A percentile compares a stretch with the other conserved stretches of the same genome.
Conservation (phyloP, 2,797 vertebrate species). For the Kryptopterus vitreolus region DNA sequence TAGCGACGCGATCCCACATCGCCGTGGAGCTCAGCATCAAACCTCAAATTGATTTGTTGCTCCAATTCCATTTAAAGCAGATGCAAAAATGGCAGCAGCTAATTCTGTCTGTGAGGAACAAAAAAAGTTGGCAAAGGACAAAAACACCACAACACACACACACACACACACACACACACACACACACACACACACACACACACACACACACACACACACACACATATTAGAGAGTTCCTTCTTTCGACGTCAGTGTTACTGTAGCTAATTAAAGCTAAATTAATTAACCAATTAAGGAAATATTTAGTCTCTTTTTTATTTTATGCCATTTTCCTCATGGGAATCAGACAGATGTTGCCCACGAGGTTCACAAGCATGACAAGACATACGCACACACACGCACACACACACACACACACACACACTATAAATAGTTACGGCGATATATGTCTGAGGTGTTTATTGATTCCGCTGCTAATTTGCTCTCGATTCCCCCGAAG, state of each 20-base stretch:
- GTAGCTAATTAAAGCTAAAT: background rate
- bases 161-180: background rate
- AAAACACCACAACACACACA: background rate
- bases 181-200: conserved; percentile 7
- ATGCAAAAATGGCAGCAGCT: background rate
- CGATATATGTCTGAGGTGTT: background rate
- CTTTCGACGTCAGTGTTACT: background rate
- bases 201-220: conserved; percentile 1
- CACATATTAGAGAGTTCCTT: background rate
- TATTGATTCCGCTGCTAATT: background rate
- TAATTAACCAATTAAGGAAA: background rate
- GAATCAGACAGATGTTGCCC: background rate
- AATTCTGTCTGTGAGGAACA: background rate
- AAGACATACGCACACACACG: background rate
- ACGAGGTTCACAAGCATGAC: background rate
- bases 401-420: background rate
- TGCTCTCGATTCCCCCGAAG: background rate
- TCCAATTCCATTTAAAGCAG: background rate
- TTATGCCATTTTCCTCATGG: background rate
- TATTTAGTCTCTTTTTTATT: background rate
- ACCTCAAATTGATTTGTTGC: background rate
- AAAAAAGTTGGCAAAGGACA: background rate
- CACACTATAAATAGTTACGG: background rate
- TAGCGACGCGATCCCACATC: background rate
- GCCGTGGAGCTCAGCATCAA: background rate